Evolutionary conservation across 2,888 invertebrate genomes (phyloP).

Genomic region (Hydraecia micacea): DNA sequence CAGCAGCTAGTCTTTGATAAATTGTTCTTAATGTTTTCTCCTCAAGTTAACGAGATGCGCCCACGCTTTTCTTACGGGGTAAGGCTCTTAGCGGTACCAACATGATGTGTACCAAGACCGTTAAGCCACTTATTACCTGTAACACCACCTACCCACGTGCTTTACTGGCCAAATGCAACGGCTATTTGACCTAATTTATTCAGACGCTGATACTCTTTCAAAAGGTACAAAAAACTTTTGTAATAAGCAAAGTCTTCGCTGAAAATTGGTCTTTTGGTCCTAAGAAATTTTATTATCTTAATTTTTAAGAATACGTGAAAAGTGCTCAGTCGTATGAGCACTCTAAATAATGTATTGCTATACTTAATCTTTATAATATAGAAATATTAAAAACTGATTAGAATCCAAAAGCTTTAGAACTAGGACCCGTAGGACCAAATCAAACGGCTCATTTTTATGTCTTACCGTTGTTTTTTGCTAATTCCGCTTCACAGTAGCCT

Average conservation of each 20-base stretch:
- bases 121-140: slow-evolving; percentile 50
- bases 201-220: not conserved
- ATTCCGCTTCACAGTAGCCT: not conserved
- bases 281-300: not conserved
- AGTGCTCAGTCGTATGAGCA: too few relatives aligned
- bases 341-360: not conserved
- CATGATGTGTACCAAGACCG: slow-evolving; percentile 42
- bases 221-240: not conserved
- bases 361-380: not conserved
- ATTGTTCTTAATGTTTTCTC: slow-evolving; percentile 19
- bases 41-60: slow-evolving; percentile 34
- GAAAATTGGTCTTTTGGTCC: not conserved
- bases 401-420: not conserved
- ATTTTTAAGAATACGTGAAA: not conserved
- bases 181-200: slow-evolving; percentile 36
- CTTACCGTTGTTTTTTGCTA: not conserved
- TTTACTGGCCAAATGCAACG: slow-evolving; percentile 36
- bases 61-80: slow-evolving; percentile 43
- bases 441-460: not conserved
- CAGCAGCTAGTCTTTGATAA: too few relatives aligned
- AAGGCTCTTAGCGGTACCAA: slow-evolving; percentile 56
- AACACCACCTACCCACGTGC: slow-evolving; percentile 55
- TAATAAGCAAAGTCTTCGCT: not conserved
- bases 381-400: not conserved
- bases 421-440: not conserved